Evolutionary conservation across 2,113 vertebrate species (phyloP), one percentile per base, ranked within the genome.

Genomic region (Neolamprologus caudopunctatus): DNA sequence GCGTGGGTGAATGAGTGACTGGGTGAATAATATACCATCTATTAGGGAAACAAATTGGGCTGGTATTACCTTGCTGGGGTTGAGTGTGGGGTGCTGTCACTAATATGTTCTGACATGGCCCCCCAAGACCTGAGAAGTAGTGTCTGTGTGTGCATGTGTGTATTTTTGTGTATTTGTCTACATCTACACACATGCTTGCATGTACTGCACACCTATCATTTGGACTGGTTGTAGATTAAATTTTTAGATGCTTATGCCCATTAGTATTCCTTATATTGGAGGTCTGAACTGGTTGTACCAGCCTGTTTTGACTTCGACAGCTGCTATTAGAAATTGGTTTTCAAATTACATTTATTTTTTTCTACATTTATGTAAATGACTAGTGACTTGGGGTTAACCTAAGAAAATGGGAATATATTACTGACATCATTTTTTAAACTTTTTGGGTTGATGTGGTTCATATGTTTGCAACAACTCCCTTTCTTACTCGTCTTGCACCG

Each of bases 11-110:
- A 90, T 88, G 92, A 90, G 89, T 93, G 94, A 93, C 89, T 95
- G 91, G 88, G 93, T 94, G 95, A 96, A 96, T 96, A 96, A 95
- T 93, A 88, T 91, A 91, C 79, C 90, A 86, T 89, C 95, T 96
- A 96, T 96, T 96, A 97, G 88, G 88, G 85, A 94, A 95, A 94
- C 94, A 95, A 95, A 95, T 95, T 95, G 94, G 92, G 83, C 91
- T 89, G 89, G 88, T 8, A 87, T 95, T 92, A 84, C 93, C 86
- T 86, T 63, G 91, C 88, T 91, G 86, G 85, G 85, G 86, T 85
- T 88, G 93, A 92, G 88, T 88, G 90, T 93, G 91, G 91, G 91
- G 92, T 90, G 88, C 90, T 93, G 93, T 94, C 94, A 90, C 92
- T 96, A 94, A 95, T 96, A 93, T 94, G 90, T 94, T 94, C 85